Conservation (phyloP, 1,140 invertebrate genomes). For the Ceratina japonica region DNA sequence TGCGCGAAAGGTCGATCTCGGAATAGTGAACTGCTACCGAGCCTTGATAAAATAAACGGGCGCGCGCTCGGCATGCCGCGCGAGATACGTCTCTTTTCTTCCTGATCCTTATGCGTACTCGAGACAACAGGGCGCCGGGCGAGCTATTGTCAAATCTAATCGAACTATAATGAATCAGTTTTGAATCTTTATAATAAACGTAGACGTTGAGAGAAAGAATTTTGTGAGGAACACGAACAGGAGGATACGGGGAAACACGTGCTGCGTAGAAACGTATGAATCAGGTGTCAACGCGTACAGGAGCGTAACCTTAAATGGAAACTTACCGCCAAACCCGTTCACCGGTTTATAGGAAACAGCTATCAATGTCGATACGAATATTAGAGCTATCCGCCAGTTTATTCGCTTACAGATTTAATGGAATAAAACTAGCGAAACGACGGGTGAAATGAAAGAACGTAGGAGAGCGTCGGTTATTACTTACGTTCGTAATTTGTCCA, state of each 20-base stretch:
- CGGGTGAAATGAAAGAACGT: no score
- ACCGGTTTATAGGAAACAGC: conserved; percentile 40
- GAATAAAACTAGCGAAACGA: background rate
- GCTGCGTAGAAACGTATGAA: no score
- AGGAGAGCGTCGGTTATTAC: no score
- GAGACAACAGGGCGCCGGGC: background rate
- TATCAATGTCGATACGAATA: conserved; percentile 32
- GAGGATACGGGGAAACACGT: background rate
- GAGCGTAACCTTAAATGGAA: conserved; percentile 57
- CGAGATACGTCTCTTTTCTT: conserved; percentile 27
- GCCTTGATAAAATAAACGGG: conserved; percentile 52
- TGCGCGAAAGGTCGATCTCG: conserved; percentile 61
- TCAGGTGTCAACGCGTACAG: conserved; percentile 51
- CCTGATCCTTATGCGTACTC: conserved; percentile 35
- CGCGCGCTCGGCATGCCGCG: conserved; percentile 45
- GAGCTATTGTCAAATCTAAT: no score
- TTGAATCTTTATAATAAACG: background rate
- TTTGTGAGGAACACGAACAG: background rate
- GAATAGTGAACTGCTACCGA: conserved; percentile 57
- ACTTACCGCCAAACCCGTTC: conserved; percentile 52
- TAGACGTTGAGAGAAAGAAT: background rate
- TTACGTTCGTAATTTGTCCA: no score
- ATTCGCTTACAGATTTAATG: background rate
- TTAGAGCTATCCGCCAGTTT: conserved; percentile 2
- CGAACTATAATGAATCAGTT: background rate